These are phyloP conservation scores for Elmis aenea DNA, from an alignment of 2,888 invertebrate genomes.

Conservation along the genomic window DNA sequence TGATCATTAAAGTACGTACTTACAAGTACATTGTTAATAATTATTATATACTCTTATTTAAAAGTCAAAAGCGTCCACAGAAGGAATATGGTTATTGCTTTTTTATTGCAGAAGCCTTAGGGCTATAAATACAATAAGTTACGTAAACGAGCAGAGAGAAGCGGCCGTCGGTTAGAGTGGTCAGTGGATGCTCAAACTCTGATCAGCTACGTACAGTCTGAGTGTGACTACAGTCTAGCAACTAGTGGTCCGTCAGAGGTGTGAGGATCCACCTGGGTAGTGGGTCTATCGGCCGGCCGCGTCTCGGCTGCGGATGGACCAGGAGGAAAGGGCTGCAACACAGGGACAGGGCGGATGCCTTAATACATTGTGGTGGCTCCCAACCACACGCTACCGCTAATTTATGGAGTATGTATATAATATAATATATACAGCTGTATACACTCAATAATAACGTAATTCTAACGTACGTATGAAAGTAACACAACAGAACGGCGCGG, in stretches of 20 bases:
- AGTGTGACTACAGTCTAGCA: no score
- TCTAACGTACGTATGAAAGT: conserved; percentile 42
- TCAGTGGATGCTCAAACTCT: no score
- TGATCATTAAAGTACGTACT: conserved; percentile 50
- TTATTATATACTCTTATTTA: conserved; percentile 47
- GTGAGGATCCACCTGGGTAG: background rate
- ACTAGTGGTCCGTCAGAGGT: background rate
- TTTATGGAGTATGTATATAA: conserved; percentile 43
- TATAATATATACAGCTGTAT: conserved; percentile 49
- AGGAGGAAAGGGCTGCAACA: conserved; percentile 43
- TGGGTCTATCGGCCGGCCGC: conserved; percentile 25
- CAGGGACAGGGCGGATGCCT: conserved; percentile 44
- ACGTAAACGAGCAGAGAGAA: conserved; percentile 50
- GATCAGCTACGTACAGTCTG: no score
- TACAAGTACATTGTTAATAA: conserved; percentile 46
- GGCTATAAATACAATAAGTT: conserved; percentile 59
- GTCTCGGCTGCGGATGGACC: conserved; percentile 43
- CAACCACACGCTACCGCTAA: conserved; percentile 44
- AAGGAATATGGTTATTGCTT: conserved; percentile 54
- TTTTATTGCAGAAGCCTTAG: conserved; percentile 53
- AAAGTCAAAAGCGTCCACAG: conserved; percentile 52
- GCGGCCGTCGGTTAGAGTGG: conserved; percentile 7
- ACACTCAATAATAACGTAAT: conserved; percentile 46
- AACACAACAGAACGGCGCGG: conserved; percentile 40
- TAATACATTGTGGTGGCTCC: conserved; percentile 45